Conservation (phyloP, 2,113 vertebrate species). For the Eurystomus gularis region DNA sequence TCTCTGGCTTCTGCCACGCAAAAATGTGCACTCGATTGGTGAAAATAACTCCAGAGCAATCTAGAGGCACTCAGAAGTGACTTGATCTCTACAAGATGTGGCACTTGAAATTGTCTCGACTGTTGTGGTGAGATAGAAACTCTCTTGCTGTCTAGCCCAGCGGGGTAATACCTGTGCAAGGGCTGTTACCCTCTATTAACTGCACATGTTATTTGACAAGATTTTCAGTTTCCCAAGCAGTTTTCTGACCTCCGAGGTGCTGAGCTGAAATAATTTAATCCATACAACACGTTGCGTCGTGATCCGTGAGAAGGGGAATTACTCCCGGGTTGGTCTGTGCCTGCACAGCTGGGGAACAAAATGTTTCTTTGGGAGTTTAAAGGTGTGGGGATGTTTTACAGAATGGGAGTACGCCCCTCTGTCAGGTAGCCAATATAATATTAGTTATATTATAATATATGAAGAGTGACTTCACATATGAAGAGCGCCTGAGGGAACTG, state of each 20-base stretch:
- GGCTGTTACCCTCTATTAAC: neutral
- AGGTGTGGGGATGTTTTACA: neutral
- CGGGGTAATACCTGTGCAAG: neutral
- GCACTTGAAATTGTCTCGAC: neutral
- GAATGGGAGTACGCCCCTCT: neutral
- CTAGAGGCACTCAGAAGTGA: neutral
- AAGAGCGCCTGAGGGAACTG: too few species aligned
- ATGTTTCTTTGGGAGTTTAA: too few species aligned
- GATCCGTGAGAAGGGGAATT: neutral
- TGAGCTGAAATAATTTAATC: neutral
- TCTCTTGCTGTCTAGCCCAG: neutral
- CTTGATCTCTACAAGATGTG: neutral
- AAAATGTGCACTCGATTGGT: neutral
- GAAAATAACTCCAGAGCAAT: neutral
- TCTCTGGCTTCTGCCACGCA: neutral
- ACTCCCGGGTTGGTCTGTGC: neutral
- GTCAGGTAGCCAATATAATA: accelerated
- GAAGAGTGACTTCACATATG: too few species aligned
- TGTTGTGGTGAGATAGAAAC: neutral
- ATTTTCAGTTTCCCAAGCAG: neutral
- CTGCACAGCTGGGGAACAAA: neutral
- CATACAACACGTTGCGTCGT: accelerated
- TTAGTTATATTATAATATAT: neutral
- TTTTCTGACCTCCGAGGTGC: neutral
- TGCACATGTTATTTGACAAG: neutral